Conservation (phyloP, 2,797 vertebrate species). For the Agapornis canus region DNA sequence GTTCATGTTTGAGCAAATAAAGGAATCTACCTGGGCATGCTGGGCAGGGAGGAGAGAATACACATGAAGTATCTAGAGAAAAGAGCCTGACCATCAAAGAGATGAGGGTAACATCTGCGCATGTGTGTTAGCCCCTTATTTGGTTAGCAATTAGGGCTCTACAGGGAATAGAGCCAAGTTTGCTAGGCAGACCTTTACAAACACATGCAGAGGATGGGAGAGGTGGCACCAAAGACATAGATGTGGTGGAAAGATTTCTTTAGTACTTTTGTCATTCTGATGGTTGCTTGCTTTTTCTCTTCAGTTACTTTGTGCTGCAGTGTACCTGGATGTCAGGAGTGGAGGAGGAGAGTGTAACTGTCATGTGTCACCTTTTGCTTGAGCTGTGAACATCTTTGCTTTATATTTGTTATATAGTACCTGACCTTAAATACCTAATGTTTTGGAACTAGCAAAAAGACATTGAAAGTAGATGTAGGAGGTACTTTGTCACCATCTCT, state of each 20-base stretch:
- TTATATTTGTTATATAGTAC: background rate
- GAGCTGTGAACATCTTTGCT: background rate
- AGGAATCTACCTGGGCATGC: background rate
- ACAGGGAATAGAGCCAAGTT: background rate
- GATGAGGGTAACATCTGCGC: rapidly evolving
- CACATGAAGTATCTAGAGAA: background rate
- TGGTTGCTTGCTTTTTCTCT: background rate
- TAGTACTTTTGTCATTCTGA: background rate
- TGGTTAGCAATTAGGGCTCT: background rate
- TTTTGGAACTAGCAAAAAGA: background rate
- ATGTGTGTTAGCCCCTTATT: rapidly evolving
- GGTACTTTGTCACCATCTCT: background rate
- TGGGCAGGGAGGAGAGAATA: background rate
- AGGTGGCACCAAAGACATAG: background rate
- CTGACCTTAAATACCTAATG: background rate
- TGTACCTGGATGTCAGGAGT: background rate
- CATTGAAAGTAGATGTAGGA: background rate
- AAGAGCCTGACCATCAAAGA: background rate
- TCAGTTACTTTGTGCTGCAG: background rate
- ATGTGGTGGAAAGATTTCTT: background rate
- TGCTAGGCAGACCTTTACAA: background rate
- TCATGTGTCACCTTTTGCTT: background rate
- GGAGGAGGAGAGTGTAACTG: background rate
- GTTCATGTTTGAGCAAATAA: background rate
- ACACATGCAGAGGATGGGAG: background rate